These are phyloP conservation scores for Micromys minutus DNA, from an alignment of 2,113 vertebrate species.

Conservation along the genomic window DNA sequence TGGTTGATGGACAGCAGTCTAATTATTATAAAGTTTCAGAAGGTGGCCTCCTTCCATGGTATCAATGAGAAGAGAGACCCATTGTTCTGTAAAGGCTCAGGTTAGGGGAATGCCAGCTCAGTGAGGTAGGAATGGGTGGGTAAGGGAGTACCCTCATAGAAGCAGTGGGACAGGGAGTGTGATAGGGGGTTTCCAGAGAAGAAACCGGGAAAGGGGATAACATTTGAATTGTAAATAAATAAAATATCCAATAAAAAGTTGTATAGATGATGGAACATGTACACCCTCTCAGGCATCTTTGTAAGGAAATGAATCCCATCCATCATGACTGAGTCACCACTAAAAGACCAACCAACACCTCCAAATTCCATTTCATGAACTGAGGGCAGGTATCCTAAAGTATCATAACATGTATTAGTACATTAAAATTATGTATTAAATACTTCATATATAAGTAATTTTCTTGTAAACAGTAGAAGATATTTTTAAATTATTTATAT, in stretches of 20 bases:
- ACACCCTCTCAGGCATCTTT: not conserved
- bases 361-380: not conserved
- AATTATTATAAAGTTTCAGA: not conserved
- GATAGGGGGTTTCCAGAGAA: too few species aligned
- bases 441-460: not conserved
- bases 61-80: too few species aligned
- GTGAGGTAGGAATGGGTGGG: too few species aligned
- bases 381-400: not conserved
- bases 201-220: too few species aligned
- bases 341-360: not conserved
- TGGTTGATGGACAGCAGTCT: not conserved
- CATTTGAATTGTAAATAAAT: too few species aligned
- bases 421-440: not conserved
- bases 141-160: too few species aligned
- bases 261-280: not conserved
- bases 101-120: too few species aligned
- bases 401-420: not conserved
- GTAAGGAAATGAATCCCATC: not conserved
- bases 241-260: too few species aligned
- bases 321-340: not conserved
- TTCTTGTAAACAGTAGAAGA: not conserved
- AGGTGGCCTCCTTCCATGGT: too few species aligned
- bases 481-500: not conserved
- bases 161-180: too few species aligned
- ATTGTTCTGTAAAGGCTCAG: too few species aligned